Percentiles rank a stretch among this genome's conserved stretches.
phyloP scores from a whole-genome alignment of 2,113 vertebrate species.

The Ammodytes dubius region DNA sequence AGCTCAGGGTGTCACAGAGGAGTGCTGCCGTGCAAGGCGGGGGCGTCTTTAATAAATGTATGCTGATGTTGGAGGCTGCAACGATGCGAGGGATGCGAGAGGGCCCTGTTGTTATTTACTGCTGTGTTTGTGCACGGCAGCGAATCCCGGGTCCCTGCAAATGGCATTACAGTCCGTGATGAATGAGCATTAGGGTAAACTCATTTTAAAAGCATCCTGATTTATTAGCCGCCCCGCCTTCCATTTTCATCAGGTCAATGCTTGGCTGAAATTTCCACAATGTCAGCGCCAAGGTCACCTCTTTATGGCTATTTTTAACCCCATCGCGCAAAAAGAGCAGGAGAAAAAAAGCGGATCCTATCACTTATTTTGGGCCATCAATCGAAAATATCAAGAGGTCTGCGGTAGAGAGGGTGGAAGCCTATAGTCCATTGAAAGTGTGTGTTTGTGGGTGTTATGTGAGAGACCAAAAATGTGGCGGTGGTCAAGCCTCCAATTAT shows the following conservation, averaged over 20 bases:
- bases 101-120: slow-evolving; percentile 99
- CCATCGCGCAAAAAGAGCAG: slow-evolving; percentile 57
- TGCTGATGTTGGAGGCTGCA: slow-evolving; percentile 91
- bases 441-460: slow-evolving; percentile 62
- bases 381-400: slow-evolving; percentile 55
- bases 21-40: slow-evolving; percentile 83
- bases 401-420: slow-evolving; percentile 15
- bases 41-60: slow-evolving; percentile 97
- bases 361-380: slow-evolving; percentile 61
- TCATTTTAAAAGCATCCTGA: slow-evolving; percentile 99
- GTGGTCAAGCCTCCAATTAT: slow-evolving; percentile 99
- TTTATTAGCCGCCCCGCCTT: slow-evolving; percentile 97
- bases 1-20: slow-evolving; percentile 82
- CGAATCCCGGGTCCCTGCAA: slow-evolving; percentile 93
- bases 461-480: slow-evolving; percentile 92
- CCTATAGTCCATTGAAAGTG: slow-evolving; percentile 26
- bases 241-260: slow-evolving; percentile 99
- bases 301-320: slow-evolving; percentile 94
- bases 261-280: slow-evolving; percentile 97
- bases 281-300: slow-evolving; percentile 99
- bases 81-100: slow-evolving; percentile 87
- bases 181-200: slow-evolving; percentile 99
- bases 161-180: slow-evolving; percentile 98
- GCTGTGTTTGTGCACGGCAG: slow-evolving; percentile 95
- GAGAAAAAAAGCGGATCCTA: slow-evolving; percentile 38